A percentile compares a stretch with the other conserved stretches of the same genome.
Evolutionary conservation across 2,797 vertebrate genomes (phyloP).

Genomic region (Adrianichthys oophorus): DNA sequence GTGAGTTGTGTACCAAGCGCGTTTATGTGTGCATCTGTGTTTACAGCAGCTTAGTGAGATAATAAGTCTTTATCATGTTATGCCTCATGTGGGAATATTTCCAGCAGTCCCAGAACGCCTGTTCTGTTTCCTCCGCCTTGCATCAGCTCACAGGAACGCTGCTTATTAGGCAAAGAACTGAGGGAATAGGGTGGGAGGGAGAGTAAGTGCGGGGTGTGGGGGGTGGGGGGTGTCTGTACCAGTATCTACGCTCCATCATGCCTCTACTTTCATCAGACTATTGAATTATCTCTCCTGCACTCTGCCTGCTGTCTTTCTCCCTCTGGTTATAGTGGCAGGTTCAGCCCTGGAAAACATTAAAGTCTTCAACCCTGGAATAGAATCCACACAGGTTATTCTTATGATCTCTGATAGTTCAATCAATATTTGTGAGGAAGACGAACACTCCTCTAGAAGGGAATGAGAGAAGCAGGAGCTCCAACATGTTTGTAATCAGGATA

Average conservation of each 20-base stretch:
- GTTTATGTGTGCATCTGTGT: slow-evolving; percentile 74
- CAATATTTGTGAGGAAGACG: slow-evolving; percentile 57
- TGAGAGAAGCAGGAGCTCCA: slow-evolving; percentile 39
- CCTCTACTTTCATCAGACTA: slow-evolving; percentile 72
- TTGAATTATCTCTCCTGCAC: slow-evolving; percentile 68
- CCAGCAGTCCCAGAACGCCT: slow-evolving; percentile 77
- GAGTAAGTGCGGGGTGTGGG: slow-evolving; percentile 33
- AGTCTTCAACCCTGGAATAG: slow-evolving; percentile 69
- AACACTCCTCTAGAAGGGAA: slow-evolving; percentile 37
- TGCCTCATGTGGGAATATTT: slow-evolving; percentile 83
- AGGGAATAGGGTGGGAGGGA: slow-evolving; percentile 72
- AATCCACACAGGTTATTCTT: slow-evolving; percentile 60
- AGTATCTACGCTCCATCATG: slow-evolving; percentile 74
- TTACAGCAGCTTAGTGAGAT: slow-evolving; percentile 80
- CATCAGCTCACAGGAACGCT: slow-evolving; percentile 81
- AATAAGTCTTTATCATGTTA: slow-evolving; percentile 82
- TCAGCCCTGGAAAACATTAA: slow-evolving; percentile 70
- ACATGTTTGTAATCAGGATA: slow-evolving; percentile 66
- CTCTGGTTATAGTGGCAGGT: slow-evolving; percentile 66
- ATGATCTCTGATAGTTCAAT: slow-evolving; percentile 66
- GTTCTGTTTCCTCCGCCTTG: slow-evolving; percentile 81
- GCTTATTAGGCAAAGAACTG: slow-evolving; percentile 83
- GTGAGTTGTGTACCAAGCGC: slow-evolving; percentile 56
- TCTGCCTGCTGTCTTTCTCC: slow-evolving; percentile 45
- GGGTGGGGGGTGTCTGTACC: slow-evolving; percentile 50